Base-by-base conservation (phyloP, 1,140 invertebrate species). In the Psilanteris sp. region DNA sequence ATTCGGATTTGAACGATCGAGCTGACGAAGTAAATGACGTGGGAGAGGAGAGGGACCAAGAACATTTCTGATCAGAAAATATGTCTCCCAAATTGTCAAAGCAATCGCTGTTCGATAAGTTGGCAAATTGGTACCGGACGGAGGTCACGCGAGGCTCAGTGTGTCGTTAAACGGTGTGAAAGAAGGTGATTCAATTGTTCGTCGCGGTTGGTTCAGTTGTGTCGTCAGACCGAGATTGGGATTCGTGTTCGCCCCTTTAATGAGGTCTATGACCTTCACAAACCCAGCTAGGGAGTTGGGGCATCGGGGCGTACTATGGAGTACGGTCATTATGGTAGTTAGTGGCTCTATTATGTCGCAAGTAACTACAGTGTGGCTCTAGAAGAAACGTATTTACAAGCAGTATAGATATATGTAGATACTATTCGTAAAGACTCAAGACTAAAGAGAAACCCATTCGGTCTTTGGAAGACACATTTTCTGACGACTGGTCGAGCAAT, bases 391-490 rank as follows among this genome's bases (percentile, higher is more conserved):
- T 86, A 87, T 87, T 85, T 87, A 88, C 84, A 87, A 86, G 84
- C 82, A 85, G 76, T 79, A 82, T 54, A 75, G 61, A 66, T 43
- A 73, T 64, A 50, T 66, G 59, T 67, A 68, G n/a, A 32, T 72
- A 68, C 78, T 79, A 80, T 81, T 76, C 37, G 32, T 13, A 55
- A 39, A 54, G 39, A 64, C 29, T 73, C 10, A 43, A 41, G 62
- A 44, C 73, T 77, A 76, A 52, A 59, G 37, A 67, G 20, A 76
- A 73, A 77, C 41, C 52, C 62, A 57, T 87, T 87, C 81, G 92
- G 90, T 91, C 90, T 92, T 93, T 93, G 93, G 93, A 94, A 94
- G 93, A 94, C 93, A 94, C 93, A 94, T 94, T 94, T 94, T 94
- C 93, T 94, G 93, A 92, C 88, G 81, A 77, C 46, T 34, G 48